A percentile compares a stretch with the other conserved stretches of the same genome.
Evolutionary conservation across 2,888 invertebrate genomes (phyloP).

Genomic region (Lasioglossum oenotherae): DNA sequence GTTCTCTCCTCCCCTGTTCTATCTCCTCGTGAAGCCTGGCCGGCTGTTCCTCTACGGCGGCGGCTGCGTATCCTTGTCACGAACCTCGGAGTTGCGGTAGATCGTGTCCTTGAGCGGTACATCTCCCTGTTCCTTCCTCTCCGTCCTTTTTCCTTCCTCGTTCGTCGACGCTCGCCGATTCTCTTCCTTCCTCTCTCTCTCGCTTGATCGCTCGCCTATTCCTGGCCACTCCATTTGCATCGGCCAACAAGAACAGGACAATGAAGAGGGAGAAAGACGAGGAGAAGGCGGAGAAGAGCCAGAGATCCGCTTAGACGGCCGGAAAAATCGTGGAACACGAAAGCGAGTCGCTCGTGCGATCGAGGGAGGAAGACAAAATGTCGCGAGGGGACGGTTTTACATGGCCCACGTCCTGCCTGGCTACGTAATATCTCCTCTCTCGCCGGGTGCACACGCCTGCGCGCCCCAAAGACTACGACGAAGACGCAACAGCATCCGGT

Average conservation of each 20-base stretch:
- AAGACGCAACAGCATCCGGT: not conserved
- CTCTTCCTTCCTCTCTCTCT: slow-evolving; percentile 13
- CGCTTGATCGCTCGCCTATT: slow-evolving; percentile 57
- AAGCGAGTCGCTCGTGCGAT: slow-evolving; percentile 63
- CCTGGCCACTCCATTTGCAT: slow-evolving; percentile 74
- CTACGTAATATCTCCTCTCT: slow-evolving; percentile 56
- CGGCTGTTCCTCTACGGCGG: slow-evolving; percentile 19
- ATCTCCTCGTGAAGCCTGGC: slow-evolving; percentile 21
- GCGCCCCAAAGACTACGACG: not conserved
- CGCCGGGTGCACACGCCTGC: slow-evolving; percentile 41
- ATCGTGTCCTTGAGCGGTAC: slow-evolving; percentile 78
- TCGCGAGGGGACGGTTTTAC: slow-evolving; percentile 60
- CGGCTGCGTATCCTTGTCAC: slow-evolving; percentile 71
- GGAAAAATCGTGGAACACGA: slow-evolving; percentile 70
- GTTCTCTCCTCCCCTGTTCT: slow-evolving; percentile 7
- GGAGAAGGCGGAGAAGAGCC: not conserved
- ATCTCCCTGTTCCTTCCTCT: slow-evolving; percentile 60
- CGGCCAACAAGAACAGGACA: slow-evolving; percentile 56
- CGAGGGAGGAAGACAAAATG: slow-evolving; percentile 60
- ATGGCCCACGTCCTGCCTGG: slow-evolving; percentile 46
- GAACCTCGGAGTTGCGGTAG: slow-evolving; percentile 72
- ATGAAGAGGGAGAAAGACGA: not conserved
- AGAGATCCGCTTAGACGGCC: slow-evolving; percentile 65
- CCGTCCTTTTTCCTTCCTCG: slow-evolving; percentile 54
- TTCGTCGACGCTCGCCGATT: slow-evolving; percentile 45